Base-by-base conservation (phyloP, 2,888 invertebrate species). In the Lithophane socia region DNA sequence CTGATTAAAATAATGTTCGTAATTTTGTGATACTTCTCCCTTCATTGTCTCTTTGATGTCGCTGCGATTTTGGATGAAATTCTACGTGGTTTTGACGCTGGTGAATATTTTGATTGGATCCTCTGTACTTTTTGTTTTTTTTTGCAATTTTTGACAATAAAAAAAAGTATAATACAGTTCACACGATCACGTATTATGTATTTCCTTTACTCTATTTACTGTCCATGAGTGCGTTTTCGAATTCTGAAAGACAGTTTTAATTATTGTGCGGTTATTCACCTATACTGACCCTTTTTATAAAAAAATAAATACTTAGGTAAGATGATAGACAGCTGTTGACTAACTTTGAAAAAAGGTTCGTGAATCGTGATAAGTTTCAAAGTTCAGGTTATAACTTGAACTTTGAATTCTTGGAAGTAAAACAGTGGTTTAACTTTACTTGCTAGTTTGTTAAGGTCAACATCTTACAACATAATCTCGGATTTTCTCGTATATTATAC, bases 1-100 rank as follows among this genome's bases (percentile, higher is more conserved):
- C 79, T 87, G 85, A 88, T 88, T 88, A 87, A 87, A 87, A 90
- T 90, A 90, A 90, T 84, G 71, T 85, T 80, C 66, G 71, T 73
- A 76, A 82, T 85, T 79, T 67, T 71, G 68, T 49, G 61, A 75
- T 79, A 75, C 75, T 75, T 68, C 49, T 72, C 44, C n/a, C 21
- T 63, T 68, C 58, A 65, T 72, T 73, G 73, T 79, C 49, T 79
- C 71, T 85, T 85, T 84, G 85, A 85, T 68, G 83, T 83, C 54
- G 21, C 49, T 58, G 21, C 29, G 44, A 69, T 56, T 66, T 56
- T 42, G 2, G 9, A 66, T 58, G 18, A 60, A 47, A 79, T 37
- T 58, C 16, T 7, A 64, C 44, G 37, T 13, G 7, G 12, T 29
- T 49, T 42, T 58, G 29, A 16, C 0, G 13, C 7, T 44, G 29